phyloP scores from a whole-genome alignment of 2,888 invertebrate genomes.

The Sylvicola cinctus region DNA sequence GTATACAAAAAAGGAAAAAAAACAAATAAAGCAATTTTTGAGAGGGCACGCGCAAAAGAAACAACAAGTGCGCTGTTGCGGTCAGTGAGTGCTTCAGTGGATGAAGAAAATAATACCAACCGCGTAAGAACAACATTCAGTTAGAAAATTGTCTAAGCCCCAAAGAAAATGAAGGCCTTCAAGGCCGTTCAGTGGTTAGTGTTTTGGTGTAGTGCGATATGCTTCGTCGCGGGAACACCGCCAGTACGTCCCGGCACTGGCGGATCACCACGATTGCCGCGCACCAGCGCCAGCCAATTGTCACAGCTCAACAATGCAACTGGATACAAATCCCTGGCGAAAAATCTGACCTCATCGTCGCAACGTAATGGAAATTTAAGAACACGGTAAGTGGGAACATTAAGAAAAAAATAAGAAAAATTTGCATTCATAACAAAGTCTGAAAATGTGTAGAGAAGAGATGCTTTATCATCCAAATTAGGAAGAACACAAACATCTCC shows the following conservation, averaged over 20 bases:
- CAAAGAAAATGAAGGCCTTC: constrained; percentile 4
- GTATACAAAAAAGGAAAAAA: too few relatives aligned
- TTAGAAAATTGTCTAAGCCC: not conserved
- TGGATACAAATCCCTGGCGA: constrained; percentile 19
- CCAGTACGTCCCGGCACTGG: constrained; percentile 20
- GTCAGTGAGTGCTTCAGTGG: too few relatives aligned
- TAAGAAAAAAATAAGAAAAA: too few relatives aligned
- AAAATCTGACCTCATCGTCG: constrained; percentile 11
- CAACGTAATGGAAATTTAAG: constrained; percentile 24
- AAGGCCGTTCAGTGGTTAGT: constrained; percentile 2
- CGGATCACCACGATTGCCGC: constrained; percentile 31
- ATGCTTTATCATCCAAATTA: too few relatives aligned
- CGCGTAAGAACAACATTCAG: too few relatives aligned
- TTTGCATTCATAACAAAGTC: too few relatives aligned
- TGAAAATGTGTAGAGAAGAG: too few relatives aligned
- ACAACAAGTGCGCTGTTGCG: too few relatives aligned
- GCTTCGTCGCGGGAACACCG: constrained; percentile 12
- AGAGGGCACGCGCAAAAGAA: too few relatives aligned
- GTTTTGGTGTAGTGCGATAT: constrained; percentile 6
- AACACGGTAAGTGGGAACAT: constrained; percentile 25
- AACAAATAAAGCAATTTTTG: too few relatives aligned
- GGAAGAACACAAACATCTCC: too few relatives aligned
- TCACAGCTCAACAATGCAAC: constrained; percentile 18
- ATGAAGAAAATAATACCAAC: too few relatives aligned
- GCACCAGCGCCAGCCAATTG: constrained; percentile 36